Base-by-base conservation (phyloP, 2,797 vertebrate species). In the Sparidentex hasta region DNA sequence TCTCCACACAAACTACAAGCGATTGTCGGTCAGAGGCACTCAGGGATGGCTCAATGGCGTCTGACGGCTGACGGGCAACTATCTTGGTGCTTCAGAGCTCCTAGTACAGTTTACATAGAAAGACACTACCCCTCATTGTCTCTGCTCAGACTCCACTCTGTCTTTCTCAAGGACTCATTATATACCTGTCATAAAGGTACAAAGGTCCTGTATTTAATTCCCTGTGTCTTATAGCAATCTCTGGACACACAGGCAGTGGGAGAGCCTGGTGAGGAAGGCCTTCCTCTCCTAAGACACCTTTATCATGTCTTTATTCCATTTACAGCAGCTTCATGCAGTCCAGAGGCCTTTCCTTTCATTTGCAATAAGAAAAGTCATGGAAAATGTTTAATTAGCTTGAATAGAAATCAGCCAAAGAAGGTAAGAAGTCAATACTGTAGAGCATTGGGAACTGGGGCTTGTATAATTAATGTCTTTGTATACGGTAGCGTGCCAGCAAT, bases 381-480 rank as follows among this genome's bases (percentile, higher is more conserved):
- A 76, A 33, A 9, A 59, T 59, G 12, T 80, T 78, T 70, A 85
- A 87, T 85, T 88, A 85, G 71, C 47, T 67, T 73, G 64, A 80
- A 81, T 47, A 70, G 65, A 58, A 84, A 90, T 79, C 50, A 55
- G 70, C 56, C 54, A 46, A 76, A 74, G 68, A 74, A 85, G 79
- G 75, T 90, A 81, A 71, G 81, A 80, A 70, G 68, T 88, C 85
- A 87, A 80, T 90, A 78, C 44, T 59, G 58, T 18, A 43, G 54
- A 59, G 57, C 70, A 71, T 13, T 17, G 17, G 68, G 78, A 80
- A 88, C 73, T 25, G 7, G 23, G 47, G 64, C 66, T 80, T 83
- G 71, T 77, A 71, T 86, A 89, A 86, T 85, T 82, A 84, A 87
- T 83, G 80, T 77, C 77, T 76, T 87, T 89, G 85, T 71, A 82